Evolutionary conservation across 1,140 invertebrate species (phyloP).

Genomic region (Babylonia areolata): DNA sequence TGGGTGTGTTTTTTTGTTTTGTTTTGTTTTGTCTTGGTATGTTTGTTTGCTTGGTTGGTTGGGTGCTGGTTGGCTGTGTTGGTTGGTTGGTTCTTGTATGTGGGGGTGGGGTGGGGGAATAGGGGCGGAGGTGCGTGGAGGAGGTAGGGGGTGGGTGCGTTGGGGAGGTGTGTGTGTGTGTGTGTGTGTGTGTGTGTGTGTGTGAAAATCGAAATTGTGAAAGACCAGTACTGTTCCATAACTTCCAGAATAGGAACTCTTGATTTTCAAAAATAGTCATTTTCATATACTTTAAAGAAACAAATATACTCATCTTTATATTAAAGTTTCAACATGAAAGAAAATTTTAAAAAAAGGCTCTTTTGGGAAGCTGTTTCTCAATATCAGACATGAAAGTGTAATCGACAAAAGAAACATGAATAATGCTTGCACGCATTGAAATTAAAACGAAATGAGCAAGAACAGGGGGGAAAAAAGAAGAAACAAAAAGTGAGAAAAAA

Average conservation of each 20-base stretch:
- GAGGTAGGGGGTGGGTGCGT: not conserved
- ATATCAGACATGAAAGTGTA: no score
- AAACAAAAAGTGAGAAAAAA: not conserved
- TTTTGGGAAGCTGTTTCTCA: not conserved
- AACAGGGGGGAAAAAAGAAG: not conserved
- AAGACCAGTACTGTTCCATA: no score
- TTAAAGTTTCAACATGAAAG: no score
- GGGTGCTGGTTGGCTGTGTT: not conserved
- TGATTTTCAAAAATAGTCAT: no score
- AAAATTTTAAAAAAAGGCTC: no score
- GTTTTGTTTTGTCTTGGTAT: not conserved
- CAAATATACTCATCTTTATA: no score
- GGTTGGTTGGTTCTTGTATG: not conserved
- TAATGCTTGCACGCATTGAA: no score
- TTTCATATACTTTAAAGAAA: no score
- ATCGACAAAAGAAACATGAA: no score
- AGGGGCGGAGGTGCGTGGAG: not conserved
- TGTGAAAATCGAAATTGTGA: not conserved
- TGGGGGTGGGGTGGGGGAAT: not conserved
- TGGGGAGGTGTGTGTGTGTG: constrained; percentile 16
- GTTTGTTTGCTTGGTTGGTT: not conserved
- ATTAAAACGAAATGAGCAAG: not conserved
- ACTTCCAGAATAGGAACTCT: no score
- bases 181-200: constrained; percentile 19
- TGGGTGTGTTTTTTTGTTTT: not conserved